phyloP scores from a whole-genome alignment of 2,113 vertebrate genomes.

The Vulpes vulpes region DNA sequence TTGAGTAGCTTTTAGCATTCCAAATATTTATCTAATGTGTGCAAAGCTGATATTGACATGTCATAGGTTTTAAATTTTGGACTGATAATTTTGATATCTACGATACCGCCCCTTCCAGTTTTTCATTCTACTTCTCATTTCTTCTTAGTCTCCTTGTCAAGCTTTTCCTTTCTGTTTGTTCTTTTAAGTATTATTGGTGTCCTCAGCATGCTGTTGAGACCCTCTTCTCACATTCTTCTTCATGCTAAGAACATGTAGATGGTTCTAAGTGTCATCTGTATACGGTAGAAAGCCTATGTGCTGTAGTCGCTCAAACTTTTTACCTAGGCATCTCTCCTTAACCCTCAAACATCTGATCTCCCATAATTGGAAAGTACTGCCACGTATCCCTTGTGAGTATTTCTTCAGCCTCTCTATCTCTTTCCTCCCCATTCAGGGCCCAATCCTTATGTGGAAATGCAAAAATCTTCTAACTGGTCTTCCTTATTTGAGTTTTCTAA shows the following conservation, averaged over 20 bases:
- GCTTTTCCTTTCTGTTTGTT: neutral
- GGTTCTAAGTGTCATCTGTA: neutral
- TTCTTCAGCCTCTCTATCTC: neutral
- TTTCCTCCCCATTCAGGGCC: neutral
- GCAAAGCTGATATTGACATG: neutral
- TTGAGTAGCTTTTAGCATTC: conserved; percentile 13
- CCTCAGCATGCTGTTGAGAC: neutral
- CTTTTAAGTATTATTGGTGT: conserved; percentile 8
- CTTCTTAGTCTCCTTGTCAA: neutral
- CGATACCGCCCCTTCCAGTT: neutral
- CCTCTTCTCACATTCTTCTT: neutral
- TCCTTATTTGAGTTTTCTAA: conserved; percentile 24
- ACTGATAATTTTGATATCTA: neutral
- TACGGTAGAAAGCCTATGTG: neutral
- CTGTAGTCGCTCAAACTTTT: neutral
- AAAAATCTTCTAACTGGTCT: neutral
- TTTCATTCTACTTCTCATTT: neutral
- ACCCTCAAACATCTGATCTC: neutral
- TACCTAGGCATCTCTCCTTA: neutral
- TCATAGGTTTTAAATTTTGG: conserved; percentile 9
- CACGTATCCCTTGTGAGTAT: neutral
- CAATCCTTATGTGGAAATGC: neutral
- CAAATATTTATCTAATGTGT: neutral
- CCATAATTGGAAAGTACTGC: neutral
- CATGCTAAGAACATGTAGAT: neutral